phyloP scores from a whole-genome alignment of 2,888 invertebrate genomes.

The Hyppa rectilinea region DNA sequence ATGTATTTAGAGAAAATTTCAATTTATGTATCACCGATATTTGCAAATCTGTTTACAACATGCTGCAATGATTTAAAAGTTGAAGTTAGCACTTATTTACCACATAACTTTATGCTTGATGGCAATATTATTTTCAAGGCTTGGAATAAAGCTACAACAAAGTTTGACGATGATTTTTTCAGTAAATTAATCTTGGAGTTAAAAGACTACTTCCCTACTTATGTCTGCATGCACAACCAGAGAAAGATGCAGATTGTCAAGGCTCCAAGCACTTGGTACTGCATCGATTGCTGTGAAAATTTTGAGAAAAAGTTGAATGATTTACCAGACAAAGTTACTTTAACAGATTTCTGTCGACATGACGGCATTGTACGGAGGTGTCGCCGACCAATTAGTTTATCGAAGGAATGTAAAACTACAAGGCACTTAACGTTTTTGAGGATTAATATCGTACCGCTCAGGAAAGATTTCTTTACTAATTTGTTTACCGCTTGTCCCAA shows the following conservation, averaged over 20 bases:
- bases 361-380: constrained; percentile 64
- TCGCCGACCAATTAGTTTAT: constrained; percentile 65
- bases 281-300: constrained; percentile 72
- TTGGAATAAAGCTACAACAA: constrained; percentile 70
- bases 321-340: constrained; percentile 69
- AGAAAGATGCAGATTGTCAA: constrained; percentile 66
- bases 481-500: constrained; percentile 69
- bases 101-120: constrained; percentile 70
- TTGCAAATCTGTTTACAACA: constrained; percentile 63
- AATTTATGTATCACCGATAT: constrained; percentile 72
- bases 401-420: constrained; percentile 58
- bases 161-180: constrained; percentile 70
- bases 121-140: constrained; percentile 75
- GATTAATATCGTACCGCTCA: constrained; percentile 70
- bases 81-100: constrained; percentile 63
- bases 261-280: constrained; percentile 70
- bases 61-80: constrained; percentile 69
- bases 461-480: constrained; percentile 67
- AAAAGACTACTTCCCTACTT: constrained; percentile 74
- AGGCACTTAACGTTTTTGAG: constrained; percentile 69
- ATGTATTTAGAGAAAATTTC: constrained; percentile 73
- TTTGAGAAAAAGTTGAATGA: constrained; percentile 66
- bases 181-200: constrained; percentile 63
- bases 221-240: constrained; percentile 70
- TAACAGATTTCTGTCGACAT: constrained; percentile 72